Conservation (phyloP, 2,888 invertebrate genomes). For the Agrotis segetum region DNA sequence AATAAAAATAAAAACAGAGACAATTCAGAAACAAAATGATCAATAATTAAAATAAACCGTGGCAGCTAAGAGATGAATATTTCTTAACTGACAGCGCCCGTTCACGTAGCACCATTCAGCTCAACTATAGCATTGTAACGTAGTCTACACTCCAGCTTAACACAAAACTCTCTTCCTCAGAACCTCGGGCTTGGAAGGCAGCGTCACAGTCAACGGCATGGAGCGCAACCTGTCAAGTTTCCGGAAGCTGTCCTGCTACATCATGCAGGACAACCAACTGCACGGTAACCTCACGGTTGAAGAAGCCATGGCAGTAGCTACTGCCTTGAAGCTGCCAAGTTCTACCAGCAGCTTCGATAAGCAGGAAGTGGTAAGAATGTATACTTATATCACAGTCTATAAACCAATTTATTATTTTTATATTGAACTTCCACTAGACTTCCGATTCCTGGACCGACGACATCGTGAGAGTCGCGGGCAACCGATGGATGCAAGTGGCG, state of each 20-base stretch:
- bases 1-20: too few species aligned
- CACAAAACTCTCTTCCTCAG: constrained; percentile 83
- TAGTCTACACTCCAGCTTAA: constrained; percentile 7
- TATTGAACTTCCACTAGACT: too few species aligned
- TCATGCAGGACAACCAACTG: constrained; percentile 98
- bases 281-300: constrained; percentile 97
- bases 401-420: too few species aligned
- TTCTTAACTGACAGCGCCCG: too few species aligned
- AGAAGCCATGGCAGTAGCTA: constrained; percentile 98
- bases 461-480: too few species aligned
- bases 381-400: background rate
- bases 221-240: constrained; percentile 96
- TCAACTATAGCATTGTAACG: too few species aligned
- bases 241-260: constrained; percentile 98
- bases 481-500: too few species aligned
- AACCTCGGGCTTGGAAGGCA: constrained; percentile 95
- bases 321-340: constrained; percentile 96
- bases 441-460: too few species aligned
- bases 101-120: too few species aligned
- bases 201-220: constrained; percentile 96
- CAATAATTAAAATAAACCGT: too few species aligned
- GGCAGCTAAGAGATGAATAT: too few species aligned
- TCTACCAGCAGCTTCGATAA: constrained; percentile 93
- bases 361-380: constrained; percentile 94
- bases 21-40: too few species aligned